Conservation (phyloP, 2,888 invertebrate species). For the Eupithecia exiguata region DNA sequence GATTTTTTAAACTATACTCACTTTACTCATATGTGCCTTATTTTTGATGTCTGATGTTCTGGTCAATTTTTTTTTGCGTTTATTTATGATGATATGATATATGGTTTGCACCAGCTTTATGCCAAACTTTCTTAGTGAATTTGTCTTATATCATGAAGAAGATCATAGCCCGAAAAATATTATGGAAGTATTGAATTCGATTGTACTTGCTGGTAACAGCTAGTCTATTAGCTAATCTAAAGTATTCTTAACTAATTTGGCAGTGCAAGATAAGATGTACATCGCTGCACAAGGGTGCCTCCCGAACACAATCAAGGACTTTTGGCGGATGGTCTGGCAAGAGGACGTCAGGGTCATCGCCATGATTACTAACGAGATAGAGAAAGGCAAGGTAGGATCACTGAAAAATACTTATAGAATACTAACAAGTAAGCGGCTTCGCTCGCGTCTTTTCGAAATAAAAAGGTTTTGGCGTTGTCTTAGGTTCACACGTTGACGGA, state of each 20-base stretch:
- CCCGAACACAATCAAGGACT: slow-evolving; percentile 93
- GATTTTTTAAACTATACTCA: neutral
- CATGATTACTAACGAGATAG: slow-evolving; percentile 99
- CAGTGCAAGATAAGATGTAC: slow-evolving; percentile 86
- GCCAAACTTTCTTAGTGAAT: neutral
- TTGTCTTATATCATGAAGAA: neutral
- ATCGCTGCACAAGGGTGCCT: slow-evolving; percentile 97
- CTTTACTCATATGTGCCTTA: neutral
- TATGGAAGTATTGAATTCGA: neutral
- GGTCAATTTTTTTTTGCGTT: neutral
- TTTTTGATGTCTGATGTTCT: neutral
- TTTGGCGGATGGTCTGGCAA: slow-evolving; percentile 99
- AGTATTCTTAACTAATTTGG: neutral
- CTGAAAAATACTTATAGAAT: neutral
- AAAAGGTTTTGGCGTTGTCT: neutral
- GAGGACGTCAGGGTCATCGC: slow-evolving; percentile 98
- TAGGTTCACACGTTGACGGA: too few relatives aligned
- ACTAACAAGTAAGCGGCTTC: neutral
- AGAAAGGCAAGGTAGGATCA: slow-evolving; percentile 89
- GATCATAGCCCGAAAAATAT: neutral
- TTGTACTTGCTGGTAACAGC: neutral
- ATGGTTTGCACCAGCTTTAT: neutral
- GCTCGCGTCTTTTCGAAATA: neutral
- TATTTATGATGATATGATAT: neutral
- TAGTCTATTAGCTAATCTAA: neutral